Base-by-base conservation (phyloP, 2,797 vertebrate genomes). In the Cetoscarus ocellatus region DNA sequence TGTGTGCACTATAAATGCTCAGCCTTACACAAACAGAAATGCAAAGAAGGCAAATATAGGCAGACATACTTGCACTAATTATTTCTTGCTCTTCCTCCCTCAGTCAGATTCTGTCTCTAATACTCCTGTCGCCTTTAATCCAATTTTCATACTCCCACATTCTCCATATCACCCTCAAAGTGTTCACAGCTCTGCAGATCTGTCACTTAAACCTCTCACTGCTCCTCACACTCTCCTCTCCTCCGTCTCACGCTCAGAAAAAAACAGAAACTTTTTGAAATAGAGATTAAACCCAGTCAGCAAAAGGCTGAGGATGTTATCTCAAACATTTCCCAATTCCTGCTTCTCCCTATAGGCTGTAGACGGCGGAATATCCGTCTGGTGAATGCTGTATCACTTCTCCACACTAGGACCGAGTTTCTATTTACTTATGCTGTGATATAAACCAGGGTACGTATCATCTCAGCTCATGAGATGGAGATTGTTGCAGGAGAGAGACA, bases 131-230 rank as follows among this genome's bases (percentile, higher is more conserved):
- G 38, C 67, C 73, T 90, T 82, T 83, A 83, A 85, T 89, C 77
- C 74, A 64, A 47, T 60, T 87, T 86, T 85, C 70, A 83, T 82
- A 74, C 67, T 67, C 80, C 76, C 71, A 73, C 85, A 65, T 77
- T 85, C 81, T 82, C 77, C 66, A 55, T 75, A 86, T 82, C 81
- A 70, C 63, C 74, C 83, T 73, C 55, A 71, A 56, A 78, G 79
- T 86, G 84, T 71, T 57, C 49, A 79, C 73, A 66, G 27, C 71
- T 82, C 75, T 59, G 68, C 73, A 56, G 73, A 69, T 54, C 85
- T 79, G 50, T 75, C 75, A 75, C 67, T 81, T 62, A 75, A 69
- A 64, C 57, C 69, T 85, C 65, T 78, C 76, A 19, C 67, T 66
- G 65, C 59, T 55, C 44, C 62, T 80, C 76, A 44, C 69, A 70